These are phyloP conservation scores for Diorhabda carinulata DNA, from an alignment of 1,140 invertebrate genomes.

Conservation along the genomic window DNA sequence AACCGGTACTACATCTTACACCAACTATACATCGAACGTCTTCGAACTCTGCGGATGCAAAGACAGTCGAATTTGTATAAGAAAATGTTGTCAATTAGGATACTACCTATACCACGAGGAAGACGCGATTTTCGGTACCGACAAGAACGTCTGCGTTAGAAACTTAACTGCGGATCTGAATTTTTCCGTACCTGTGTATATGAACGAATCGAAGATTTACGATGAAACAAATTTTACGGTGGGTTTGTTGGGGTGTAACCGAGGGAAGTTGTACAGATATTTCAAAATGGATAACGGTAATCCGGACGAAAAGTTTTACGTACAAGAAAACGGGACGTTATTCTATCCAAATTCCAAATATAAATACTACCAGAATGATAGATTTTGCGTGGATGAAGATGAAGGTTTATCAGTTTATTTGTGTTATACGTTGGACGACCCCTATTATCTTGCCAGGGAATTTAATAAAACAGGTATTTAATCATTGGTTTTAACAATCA, in stretches of 20 bases:
- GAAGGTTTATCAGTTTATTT: slow-evolving; percentile 18
- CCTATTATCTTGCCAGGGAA: background rate
- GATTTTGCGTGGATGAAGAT: slow-evolving; percentile 22
- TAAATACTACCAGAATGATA: slow-evolving; percentile 8
- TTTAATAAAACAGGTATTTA: slow-evolving; percentile 7
- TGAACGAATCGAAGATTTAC: background rate
- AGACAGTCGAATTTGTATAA: background rate
- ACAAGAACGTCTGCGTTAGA: background rate
- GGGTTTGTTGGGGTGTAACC: background rate
- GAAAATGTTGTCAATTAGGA: slow-evolving; percentile 17
- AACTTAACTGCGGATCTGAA: background rate
- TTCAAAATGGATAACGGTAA: slow-evolving; percentile 15
- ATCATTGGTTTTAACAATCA: background rate
- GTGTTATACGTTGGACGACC: slow-evolving; percentile 6
- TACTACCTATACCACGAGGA: slow-evolving; percentile 8
- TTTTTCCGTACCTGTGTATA: slow-evolving; percentile 11
- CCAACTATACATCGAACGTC: background rate
- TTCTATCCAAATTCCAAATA: slow-evolving; percentile 7
- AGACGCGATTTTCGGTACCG: background rate
- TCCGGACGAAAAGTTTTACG: slow-evolving; percentile 11
- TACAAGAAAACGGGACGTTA: slow-evolving; percentile 20
- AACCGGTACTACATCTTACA: background rate
- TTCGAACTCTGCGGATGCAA: slow-evolving; percentile 10
- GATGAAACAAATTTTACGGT: background rate
- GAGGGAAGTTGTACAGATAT: background rate